phyloP scores from a whole-genome alignment of 37 sponge, comb jelly and placozoan genomes.

The Axinella damicornis region DNA sequence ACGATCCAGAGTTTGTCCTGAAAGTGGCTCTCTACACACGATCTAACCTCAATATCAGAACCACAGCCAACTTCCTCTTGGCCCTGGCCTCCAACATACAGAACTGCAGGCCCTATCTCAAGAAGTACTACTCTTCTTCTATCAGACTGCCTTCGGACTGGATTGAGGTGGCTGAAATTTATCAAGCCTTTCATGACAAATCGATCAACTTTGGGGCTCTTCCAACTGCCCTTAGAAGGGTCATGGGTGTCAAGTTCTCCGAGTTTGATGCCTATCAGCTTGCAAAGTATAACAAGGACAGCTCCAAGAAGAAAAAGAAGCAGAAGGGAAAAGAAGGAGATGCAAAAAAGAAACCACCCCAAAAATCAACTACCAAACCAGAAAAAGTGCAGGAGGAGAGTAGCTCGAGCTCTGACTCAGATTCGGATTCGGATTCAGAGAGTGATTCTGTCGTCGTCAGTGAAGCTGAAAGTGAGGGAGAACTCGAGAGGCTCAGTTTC shows the following conservation, averaged over 20 bases:
- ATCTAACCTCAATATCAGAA: conserved; percentile 88
- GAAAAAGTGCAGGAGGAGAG: neutral
- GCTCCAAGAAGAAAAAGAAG: conserved; percentile 80
- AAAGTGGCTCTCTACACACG: conserved; percentile 96
- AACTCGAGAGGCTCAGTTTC: conserved; percentile 85
- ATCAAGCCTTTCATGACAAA: conserved; percentile 90
- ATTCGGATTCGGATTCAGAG: neutral
- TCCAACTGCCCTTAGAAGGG: conserved; percentile 92
- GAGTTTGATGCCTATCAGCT: conserved; percentile 97
- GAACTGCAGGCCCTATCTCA: conserved; percentile 88
- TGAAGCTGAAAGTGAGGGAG: conserved; percentile 73
- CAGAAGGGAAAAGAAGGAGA: conserved; percentile 40
- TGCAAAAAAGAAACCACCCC: conserved; percentile 24
- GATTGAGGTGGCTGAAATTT: conserved; percentile 99
- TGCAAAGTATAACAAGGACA: conserved; percentile 97
- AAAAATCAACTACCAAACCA: conserved; percentile 9
- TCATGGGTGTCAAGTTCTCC: conserved; percentile 90
- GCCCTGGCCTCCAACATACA: conserved; percentile 90
- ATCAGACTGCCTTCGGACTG: conserved; percentile 98
- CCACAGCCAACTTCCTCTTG: conserved; percentile 95
- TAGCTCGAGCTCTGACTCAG: neutral
- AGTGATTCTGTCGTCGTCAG: conserved; percentile 35
- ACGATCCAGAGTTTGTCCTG: conserved; percentile 96
- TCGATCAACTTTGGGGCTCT: conserved; percentile 88
- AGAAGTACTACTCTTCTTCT: conserved; percentile 86